Percentiles rank a stretch among this genome's conserved stretches.
These are phyloP conservation scores for Physella acuta DNA, from an alignment of 1,140 invertebrate genomes.

Conservation along the genomic window DNA sequence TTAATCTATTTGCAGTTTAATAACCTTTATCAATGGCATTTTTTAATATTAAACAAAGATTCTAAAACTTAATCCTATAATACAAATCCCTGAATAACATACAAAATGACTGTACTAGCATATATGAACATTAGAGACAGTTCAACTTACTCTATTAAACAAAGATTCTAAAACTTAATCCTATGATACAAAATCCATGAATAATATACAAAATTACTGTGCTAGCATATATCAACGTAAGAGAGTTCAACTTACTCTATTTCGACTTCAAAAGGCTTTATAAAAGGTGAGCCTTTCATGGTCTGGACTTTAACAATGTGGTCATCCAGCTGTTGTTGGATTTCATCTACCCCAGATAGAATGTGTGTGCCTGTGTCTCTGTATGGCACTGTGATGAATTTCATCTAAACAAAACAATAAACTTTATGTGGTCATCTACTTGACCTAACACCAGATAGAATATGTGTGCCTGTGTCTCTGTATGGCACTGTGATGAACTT, in stretches of 20 bases:
- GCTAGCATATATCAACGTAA: too few relatives aligned
- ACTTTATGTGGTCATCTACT: slow-evolving; percentile 85
- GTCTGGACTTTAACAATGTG: slow-evolving; percentile 96
- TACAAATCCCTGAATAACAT: too few relatives aligned
- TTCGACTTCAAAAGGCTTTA: slow-evolving; percentile 89
- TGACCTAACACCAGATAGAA: slow-evolving; percentile 82
- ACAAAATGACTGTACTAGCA: too few relatives aligned
- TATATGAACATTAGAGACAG: too few relatives aligned
- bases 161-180: too few relatives aligned
- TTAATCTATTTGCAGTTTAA: too few relatives aligned
- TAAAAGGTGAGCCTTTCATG: slow-evolving; percentile 95
- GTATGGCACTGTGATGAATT: slow-evolving; percentile 77
- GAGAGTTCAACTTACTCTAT: slow-evolving; percentile 75
- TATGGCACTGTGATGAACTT: slow-evolving; percentile 77
- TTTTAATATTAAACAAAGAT: too few relatives aligned
- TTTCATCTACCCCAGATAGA: slow-evolving; percentile 87
- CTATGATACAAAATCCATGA: too few relatives aligned
- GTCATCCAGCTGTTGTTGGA: slow-evolving; percentile 90
- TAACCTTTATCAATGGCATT: too few relatives aligned
- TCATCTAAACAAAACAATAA: slow-evolving; percentile 66
- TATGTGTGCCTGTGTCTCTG: slow-evolving; percentile 88
- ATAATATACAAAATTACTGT: too few relatives aligned
- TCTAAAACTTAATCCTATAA: too few relatives aligned
- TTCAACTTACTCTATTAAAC: too few relatives aligned
- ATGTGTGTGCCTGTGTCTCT: slow-evolving; percentile 91